Percentiles rank a stretch among this genome's conserved stretches.
These are phyloP conservation scores for Ennomos erosarius DNA, from an alignment of 2,888 invertebrate species.

Conservation along the genomic window DNA sequence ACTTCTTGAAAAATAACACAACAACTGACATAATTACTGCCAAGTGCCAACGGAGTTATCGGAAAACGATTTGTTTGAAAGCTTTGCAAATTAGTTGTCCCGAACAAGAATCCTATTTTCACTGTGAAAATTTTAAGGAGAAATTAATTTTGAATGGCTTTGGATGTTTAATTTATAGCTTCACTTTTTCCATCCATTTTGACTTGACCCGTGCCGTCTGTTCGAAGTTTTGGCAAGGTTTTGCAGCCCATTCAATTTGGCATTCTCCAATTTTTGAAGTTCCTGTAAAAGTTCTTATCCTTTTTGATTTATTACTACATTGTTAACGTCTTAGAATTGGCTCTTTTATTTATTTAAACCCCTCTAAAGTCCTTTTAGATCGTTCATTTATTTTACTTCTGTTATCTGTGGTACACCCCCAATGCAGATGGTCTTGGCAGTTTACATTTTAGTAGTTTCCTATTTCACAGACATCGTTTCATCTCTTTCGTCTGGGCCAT, in stretches of 20 bases:
- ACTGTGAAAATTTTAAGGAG: constrained; percentile 33
- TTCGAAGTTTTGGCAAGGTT: constrained; percentile 27
- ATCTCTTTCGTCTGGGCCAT: constrained; percentile 29
- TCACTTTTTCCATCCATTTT: constrained; percentile 31
- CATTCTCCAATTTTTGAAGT: constrained; percentile 5
- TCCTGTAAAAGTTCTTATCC: constrained; percentile 24
- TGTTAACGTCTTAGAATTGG: neutral
- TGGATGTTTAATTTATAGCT: constrained; percentile 38
- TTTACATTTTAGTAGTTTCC: constrained; percentile 8
- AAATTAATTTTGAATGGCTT: constrained; percentile 46
- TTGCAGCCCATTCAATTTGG: constrained; percentile 22
- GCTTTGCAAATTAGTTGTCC: constrained; percentile 46
- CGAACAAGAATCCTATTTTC: constrained; percentile 40
- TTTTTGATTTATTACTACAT: constrained; percentile 11
- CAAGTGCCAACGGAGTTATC: constrained; percentile 27
- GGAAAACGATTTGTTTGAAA: constrained; percentile 46
- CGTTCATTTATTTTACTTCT: neutral
- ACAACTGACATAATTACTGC: constrained; percentile 26
- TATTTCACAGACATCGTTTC: constrained; percentile 12
- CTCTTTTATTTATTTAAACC: too few species aligned
- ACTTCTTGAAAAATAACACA: constrained; percentile 13
- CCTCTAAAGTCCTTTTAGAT: too few species aligned
- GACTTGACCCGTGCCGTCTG: neutral
- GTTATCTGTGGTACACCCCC: neutral
- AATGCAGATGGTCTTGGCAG: neutral